Percentiles rank a stretch among this genome's conserved stretches.
Conservation (phyloP, 2,113 vertebrate genomes). For the Vulpes ferrilata region DNA sequence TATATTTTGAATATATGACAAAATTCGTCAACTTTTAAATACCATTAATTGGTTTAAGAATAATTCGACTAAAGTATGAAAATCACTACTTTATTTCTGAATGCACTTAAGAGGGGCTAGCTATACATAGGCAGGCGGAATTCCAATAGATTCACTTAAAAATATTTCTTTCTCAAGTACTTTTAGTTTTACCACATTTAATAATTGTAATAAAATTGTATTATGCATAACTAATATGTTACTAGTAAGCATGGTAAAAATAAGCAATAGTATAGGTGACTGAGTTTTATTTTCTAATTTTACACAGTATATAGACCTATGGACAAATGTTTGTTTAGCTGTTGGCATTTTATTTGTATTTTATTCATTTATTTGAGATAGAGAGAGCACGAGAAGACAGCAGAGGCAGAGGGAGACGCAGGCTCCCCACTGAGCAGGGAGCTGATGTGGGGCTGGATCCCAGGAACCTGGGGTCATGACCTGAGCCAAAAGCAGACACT, state of each 20-base stretch:
- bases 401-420: too few relatives aligned
- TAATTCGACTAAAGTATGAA: slow-evolving; percentile 26
- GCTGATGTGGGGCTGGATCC: too few relatives aligned
- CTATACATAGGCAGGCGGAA: not conserved
- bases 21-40: not conserved
- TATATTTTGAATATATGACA: not conserved
- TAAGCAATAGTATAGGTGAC: not conserved
- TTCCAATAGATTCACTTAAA: not conserved
- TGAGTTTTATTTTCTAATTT: not conserved
- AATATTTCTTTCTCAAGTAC: not conserved
- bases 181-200: slow-evolving; percentile 31
- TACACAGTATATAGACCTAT: not conserved
- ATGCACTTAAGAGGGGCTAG: not conserved
- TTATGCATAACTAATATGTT: not conserved
- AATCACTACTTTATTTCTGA: slow-evolving; percentile 32
- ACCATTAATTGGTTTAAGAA: slow-evolving; percentile 27
- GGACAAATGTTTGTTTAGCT: not conserved
- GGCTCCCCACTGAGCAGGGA: too few relatives aligned
- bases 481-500: too few relatives aligned
- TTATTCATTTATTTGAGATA: too few relatives aligned
- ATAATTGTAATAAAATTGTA: slow-evolving; percentile 8
- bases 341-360: not conserved
- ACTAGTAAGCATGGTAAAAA: not conserved
- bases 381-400: too few relatives aligned
- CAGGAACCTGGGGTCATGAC: too few relatives aligned